These are phyloP conservation scores for Buathra laborator DNA, from an alignment of 2,888 invertebrate species.

Conservation along the genomic window DNA sequence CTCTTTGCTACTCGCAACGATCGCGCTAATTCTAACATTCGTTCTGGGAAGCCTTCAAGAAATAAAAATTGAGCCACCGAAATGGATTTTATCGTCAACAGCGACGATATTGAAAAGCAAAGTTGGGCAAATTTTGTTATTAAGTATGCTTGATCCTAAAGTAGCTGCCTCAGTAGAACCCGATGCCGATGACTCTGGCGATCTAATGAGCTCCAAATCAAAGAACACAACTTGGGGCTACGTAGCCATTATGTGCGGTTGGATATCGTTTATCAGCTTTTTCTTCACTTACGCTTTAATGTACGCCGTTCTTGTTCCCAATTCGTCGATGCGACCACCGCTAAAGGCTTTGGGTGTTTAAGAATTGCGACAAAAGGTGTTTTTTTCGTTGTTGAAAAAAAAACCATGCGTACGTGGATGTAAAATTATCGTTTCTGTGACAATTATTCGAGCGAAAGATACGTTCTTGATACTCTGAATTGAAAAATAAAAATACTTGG, in stretches of 20 bases:
- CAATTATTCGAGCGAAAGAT: too few species aligned
- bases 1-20: conserved; percentile 62
- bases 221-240: conserved; percentile 75
- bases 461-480: too few species aligned
- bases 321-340: too few species aligned
- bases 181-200: conserved; percentile 73
- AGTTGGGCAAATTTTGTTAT: conserved; percentile 76
- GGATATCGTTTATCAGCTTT: conserved; percentile 75
- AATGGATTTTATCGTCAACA: conserved; percentile 73
- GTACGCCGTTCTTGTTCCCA: conserved; percentile 49
- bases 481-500: too few species aligned
- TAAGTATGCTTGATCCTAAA: conserved; percentile 78
- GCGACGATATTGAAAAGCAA: conserved; percentile 74
- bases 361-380: too few species aligned
- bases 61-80: conserved; percentile 72
- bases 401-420: too few species aligned
- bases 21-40: conserved; percentile 71
- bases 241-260: conserved; percentile 75
- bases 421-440: too few species aligned
- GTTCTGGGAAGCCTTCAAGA: conserved; percentile 73
- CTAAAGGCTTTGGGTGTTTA: too few species aligned
- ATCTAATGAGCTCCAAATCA: conserved; percentile 69
- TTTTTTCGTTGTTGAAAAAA: too few species aligned
- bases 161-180: conserved; percentile 75
- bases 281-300: conserved; percentile 76